Percentiles rank a stretch among this genome's conserved stretches.
phyloP scores from a whole-genome alignment of 1,140 invertebrate species.

The Megalonaias nervosa region DNA sequence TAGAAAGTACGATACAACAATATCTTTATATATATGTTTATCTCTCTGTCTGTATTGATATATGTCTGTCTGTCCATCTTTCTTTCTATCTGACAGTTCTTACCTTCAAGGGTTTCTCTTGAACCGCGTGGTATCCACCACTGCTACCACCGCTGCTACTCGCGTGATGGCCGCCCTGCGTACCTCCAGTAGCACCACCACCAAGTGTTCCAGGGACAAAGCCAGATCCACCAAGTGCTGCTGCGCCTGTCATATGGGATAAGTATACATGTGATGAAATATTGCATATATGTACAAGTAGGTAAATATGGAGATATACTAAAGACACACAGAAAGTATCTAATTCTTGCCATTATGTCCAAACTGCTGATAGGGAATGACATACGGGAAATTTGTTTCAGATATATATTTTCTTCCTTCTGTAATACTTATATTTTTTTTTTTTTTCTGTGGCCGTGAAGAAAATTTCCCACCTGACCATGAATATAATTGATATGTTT shows the following conservation, averaged over 20 bases:
- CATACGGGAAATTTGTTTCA: too few species aligned
- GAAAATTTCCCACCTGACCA: too few species aligned
- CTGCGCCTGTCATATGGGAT: background rate
- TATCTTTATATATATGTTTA: too few species aligned
- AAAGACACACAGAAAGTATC: background rate
- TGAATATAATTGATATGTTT: too few species aligned
- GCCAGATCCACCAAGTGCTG: conserved; percentile 26
- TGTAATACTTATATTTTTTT: too few species aligned
- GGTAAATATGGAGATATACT: background rate
- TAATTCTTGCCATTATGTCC: too few species aligned
- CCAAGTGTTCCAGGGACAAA: conserved; percentile 40
- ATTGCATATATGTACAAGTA: background rate
- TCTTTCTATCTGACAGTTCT: background rate
- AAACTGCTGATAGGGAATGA: too few species aligned
- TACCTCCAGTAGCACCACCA: conserved; percentile 28
- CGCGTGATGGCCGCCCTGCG: conserved; percentile 4
- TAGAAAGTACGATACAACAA: too few species aligned
- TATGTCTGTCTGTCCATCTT: too few species aligned
- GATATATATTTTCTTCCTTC: too few species aligned
- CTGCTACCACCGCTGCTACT: background rate
- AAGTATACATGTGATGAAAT: background rate
- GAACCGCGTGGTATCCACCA: conserved; percentile 13
- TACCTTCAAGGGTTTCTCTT: conserved; percentile 38
- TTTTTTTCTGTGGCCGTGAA: too few species aligned
- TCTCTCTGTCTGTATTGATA: too few species aligned